Percentiles rank a stretch among this genome's conserved stretches.
These are phyloP conservation scores for Tetramorium parvispinum DNA, from an alignment of 1,140 invertebrate genomes.

Conservation along the genomic window DNA sequence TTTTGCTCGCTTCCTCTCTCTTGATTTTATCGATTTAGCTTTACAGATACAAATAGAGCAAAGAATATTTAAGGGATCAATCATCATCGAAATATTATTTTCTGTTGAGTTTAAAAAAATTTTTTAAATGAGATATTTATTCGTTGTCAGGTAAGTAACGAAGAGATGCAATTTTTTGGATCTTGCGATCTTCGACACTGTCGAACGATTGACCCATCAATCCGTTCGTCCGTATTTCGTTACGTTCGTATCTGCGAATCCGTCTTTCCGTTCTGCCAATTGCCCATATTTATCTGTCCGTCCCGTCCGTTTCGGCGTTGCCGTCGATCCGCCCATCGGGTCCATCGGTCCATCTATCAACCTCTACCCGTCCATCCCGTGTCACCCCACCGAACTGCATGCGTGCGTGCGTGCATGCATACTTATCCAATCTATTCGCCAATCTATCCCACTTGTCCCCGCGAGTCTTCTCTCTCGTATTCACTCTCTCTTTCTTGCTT, in stretches of 20 bases:
- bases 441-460: neutral
- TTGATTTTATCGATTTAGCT: neutral
- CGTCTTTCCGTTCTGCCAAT: slow-evolving; percentile 58
- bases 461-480: neutral
- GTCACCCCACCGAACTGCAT: slow-evolving; percentile 35
- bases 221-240: slow-evolving; percentile 9
- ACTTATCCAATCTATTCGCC: slow-evolving; percentile 17
- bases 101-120: neutral
- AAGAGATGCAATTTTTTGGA: neutral
- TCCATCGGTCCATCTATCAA: slow-evolving; percentile 52
- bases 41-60: neutral
- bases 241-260: slow-evolving; percentile 36
- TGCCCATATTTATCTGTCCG: slow-evolving; percentile 59
- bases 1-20: neutral
- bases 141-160: neutral
- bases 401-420: slow-evolving; percentile 10
- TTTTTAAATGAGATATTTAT: neutral
- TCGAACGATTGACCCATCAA: slow-evolving; percentile 34
- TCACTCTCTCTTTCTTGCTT: neutral
- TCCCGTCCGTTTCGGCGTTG: slow-evolving; percentile 51
- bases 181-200: slow-evolving; percentile 1
- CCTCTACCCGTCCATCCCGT: slow-evolving; percentile 36
- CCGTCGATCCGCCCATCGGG: slow-evolving; percentile 50
- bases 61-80: neutral
- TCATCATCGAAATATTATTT: neutral